phyloP scores from a whole-genome alignment of 2,797 vertebrate species.

The Cetoscarus ocellatus region DNA sequence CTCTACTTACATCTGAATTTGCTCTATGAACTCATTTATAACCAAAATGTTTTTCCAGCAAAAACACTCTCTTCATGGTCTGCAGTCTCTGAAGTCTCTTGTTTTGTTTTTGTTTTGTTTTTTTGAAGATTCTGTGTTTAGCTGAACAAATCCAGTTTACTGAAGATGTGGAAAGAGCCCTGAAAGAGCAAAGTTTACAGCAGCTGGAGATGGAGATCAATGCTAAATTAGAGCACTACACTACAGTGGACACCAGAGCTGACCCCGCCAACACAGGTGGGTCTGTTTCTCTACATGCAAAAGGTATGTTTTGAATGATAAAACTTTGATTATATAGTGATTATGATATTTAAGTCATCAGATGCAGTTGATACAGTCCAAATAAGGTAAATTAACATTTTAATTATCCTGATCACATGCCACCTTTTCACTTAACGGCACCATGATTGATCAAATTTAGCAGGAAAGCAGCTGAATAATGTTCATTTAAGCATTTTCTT shows the following conservation, averaged over 20 bases:
- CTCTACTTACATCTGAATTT: too few relatives aligned
- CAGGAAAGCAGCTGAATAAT: too few relatives aligned
- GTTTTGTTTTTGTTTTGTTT: neutral
- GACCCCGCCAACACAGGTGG: constrained; percentile 84
- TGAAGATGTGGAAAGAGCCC: constrained; percentile 92
- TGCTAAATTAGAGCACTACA: constrained; percentile 94
- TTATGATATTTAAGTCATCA: too few relatives aligned
- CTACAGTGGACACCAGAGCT: constrained; percentile 85
- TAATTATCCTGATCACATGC: too few relatives aligned
- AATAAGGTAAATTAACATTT: too few relatives aligned
- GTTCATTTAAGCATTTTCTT: too few relatives aligned
- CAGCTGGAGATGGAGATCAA: constrained; percentile 90
- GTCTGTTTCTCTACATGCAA: constrained; percentile 12
- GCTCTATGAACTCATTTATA: neutral
- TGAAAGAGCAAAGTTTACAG: constrained; percentile 88
- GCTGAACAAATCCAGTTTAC: constrained; percentile 98
- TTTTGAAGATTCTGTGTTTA: constrained; percentile 91
- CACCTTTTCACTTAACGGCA: too few relatives aligned
- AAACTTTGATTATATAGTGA: neutral
- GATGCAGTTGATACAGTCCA: too few relatives aligned
- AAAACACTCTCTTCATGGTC: neutral
- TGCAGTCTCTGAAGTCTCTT: neutral
- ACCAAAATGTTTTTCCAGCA: neutral
- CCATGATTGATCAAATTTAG: too few relatives aligned
- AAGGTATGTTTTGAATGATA: neutral